Conservation (phyloP, 2,888 invertebrate genomes). For the Digitonthophagus gazella region DNA sequence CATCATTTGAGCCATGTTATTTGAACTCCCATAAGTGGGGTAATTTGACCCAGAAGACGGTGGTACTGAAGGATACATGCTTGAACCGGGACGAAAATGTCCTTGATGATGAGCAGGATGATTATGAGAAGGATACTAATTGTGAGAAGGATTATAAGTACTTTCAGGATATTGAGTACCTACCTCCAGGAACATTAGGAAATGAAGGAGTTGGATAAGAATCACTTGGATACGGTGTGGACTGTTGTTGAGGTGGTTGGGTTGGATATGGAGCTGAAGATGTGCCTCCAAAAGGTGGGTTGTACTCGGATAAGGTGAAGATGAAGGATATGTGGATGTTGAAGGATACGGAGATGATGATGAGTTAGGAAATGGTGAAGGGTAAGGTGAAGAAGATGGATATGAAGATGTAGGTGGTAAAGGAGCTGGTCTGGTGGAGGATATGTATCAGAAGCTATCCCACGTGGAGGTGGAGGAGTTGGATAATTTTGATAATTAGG, state of each 20-base stretch:
- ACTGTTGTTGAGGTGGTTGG: slow-evolving; percentile 13
- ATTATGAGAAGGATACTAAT: no score
- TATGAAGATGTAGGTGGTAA: slow-evolving; percentile 27
- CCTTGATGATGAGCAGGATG: background rate
- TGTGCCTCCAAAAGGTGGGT: no score
- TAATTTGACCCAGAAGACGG: background rate
- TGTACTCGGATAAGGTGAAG: slow-evolving; percentile 11
- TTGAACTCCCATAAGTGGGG: background rate
- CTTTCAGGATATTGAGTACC: no score
- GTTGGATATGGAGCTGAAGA: slow-evolving; percentile 19
- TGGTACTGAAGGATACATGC: slow-evolving; percentile 24
- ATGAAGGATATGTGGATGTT: no score
- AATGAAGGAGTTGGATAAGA: background rate
- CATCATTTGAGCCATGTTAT: background rate
- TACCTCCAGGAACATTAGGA: no score
- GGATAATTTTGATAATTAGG: slow-evolving; percentile 34
- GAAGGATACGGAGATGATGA: no score
- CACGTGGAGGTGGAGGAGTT: slow-evolving; percentile 4
- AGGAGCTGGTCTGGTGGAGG: background rate
- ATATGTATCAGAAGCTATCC: background rate
- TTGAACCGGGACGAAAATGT: background rate
- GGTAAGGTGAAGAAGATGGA: no score
- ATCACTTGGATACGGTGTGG: background rate
- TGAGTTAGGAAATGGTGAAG: no score
- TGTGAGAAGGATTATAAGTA: no score